Evolutionary conservation across 2,113 vertebrate species (phyloP), one percentile per base, ranked within the genome.

Genomic region (Semnopithecus entellus): DNA sequence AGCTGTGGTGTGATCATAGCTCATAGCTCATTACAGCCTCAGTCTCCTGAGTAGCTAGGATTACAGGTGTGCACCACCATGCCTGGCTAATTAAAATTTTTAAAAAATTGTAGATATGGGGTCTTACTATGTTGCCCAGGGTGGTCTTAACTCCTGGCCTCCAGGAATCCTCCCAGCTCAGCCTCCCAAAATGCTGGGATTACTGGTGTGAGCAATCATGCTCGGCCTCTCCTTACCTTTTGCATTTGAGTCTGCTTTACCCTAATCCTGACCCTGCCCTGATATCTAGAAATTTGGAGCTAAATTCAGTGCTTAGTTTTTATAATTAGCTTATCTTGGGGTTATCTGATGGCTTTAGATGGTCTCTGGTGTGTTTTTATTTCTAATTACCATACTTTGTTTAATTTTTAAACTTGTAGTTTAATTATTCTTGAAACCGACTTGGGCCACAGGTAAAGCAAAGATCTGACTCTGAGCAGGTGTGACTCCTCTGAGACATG

Each of bases 311-410:
- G 30, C 70, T 92, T 27, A 57, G 0, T 68, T 25, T 70, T 32
- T 88, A 45, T 72, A 50, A 82, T 32, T 32, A 86, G 59, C 40
- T 45, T 66, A 38, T 72, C 57, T 52, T 1, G 22, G 61, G 52
- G 1, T 0, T 22, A 0, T 70, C 52, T 40, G 40, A 59, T 55
- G 8, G 70, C 90, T 70, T 70, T 76, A 45, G 45, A 45, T 22
- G 23, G 68, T 72, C 43, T 94, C 82, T 52, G 32, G 20, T 79
- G 87, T 90, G 79, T 80, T 95, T 95, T 92, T 93, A 59, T 55
- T 72, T 48, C 43, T 96, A 43, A 59, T 27, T 78, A 32, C 30
- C 13, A 23, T 27, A 57, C 45, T 89, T 91, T 52, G 40, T 91
- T 78, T 86, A 78, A 91, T 89, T 84, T 83, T 89, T 50, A 79